Conservation (phyloP, 2,797 vertebrate species). For the Rhincodon typus region DNA sequence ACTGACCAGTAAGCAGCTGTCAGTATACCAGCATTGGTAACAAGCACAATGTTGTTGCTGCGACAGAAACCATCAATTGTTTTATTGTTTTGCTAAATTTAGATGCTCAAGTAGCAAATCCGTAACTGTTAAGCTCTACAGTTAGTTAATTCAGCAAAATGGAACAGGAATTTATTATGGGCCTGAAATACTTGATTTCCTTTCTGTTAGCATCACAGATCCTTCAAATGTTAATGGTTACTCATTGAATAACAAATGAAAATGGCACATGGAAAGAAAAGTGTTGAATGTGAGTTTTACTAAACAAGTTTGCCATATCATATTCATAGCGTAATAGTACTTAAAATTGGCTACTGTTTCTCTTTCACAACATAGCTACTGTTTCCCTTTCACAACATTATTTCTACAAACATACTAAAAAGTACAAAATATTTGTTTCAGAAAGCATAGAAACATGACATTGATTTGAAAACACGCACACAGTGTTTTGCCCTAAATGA, state of each 20-base stretch:
- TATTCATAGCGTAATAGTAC: background rate
- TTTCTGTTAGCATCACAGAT: background rate
- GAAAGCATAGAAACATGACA: background rate
- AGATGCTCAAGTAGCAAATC: background rate
- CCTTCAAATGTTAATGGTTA: background rate
- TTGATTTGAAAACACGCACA: background rate
- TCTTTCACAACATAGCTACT: background rate
- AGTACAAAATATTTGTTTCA: background rate
- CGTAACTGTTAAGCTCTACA: background rate
- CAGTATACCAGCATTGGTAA: background rate
- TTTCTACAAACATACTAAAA: background rate
- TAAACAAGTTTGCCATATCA: background rate
- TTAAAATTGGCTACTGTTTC: background rate
- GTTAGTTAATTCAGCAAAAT: constrained; percentile 3
- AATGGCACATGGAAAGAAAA: background rate
- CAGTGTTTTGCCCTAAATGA: background rate
- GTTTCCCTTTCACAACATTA: background rate
- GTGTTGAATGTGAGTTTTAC: background rate
- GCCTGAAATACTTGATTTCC: background rate
- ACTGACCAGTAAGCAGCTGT: background rate
- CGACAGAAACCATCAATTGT: background rate
- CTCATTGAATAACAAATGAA: background rate
- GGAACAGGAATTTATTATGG: background rate
- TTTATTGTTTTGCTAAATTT: background rate
- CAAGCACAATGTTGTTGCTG: background rate